Evolutionary conservation across 2,113 vertebrate species (phyloP), one percentile per base, ranked within the genome.

Genomic region (Anthoscopus minutus): DNA sequence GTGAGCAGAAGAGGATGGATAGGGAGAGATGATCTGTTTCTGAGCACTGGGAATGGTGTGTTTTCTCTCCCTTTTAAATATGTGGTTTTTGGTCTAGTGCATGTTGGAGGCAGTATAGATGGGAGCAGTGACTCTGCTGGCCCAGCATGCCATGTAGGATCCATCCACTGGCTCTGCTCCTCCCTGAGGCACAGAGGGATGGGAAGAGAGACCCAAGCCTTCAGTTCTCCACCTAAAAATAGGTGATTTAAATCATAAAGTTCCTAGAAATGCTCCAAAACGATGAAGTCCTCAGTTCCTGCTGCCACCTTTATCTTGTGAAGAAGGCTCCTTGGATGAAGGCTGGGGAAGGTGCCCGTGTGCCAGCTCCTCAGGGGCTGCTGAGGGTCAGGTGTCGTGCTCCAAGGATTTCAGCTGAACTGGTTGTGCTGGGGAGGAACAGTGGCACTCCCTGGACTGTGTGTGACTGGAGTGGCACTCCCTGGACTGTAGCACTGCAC

Each of bases 371-470:
- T 93, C 37, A 33, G 64, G 38, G 60, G 31, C 37, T 62, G 44
- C 74, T 53, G 1, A 0, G 2, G 38, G 13, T n/a, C 44, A 14
- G 15, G 33, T 5, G 22, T 6, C 1, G 3, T 0, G 0, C 8
- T 23, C n/a, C 44, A 10, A 2, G 67, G 65, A 54, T 64, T 89
- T 38, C 57, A 67, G 47, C 21, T 65, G 51, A 33, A 78, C 23
- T 27, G 54, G 38, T 6, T 14, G 40, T 48, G 16, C 44, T 3
- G 2, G 47, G 4, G 19, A 60, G 25, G 48, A 18, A 18, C 18
- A 28, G 13, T 33, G 51, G 4, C 65, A 37, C 16, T 54, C 28
- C 28, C 21, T 53, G 31, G 5, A 10, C 64, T 64, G 3, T 3
- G n/a, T n/a, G n/a, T n/a, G n/a, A n/a, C n/a, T n/a, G n/a, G n/a